Conservation (phyloP, 2,113 vertebrate genomes). For the Pterocles gutturalis region DNA sequence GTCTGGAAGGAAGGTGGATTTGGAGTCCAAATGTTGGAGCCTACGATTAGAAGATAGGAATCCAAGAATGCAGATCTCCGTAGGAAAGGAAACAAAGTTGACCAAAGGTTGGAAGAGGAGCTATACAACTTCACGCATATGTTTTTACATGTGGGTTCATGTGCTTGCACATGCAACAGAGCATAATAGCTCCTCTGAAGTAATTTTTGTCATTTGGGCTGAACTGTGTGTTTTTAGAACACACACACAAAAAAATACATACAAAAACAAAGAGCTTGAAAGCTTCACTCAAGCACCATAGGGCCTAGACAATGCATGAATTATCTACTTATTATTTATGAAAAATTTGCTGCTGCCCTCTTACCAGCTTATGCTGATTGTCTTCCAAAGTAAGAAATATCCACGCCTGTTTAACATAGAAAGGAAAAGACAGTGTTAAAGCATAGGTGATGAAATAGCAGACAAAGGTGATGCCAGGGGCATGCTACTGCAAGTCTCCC, state of each 20-base stretch:
- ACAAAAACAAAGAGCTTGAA: not conserved
- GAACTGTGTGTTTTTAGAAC: not conserved
- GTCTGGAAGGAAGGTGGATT: not conserved
- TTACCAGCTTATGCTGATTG: not conserved
- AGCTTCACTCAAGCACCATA: not conserved
- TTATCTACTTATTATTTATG: not conserved
- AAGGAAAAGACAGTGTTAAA: not conserved
- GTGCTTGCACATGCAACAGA: not conserved
- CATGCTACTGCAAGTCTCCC: not conserved
- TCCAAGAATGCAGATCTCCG: not conserved
- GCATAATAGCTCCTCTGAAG: not conserved
- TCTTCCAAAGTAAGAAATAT: not conserved
- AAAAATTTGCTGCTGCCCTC: not conserved
- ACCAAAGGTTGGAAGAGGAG: not conserved
- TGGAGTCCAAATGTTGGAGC: not conserved
- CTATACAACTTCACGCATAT: not conserved
- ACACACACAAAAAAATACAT: not conserved
- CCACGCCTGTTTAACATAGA: not conserved
- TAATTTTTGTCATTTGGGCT: not conserved
- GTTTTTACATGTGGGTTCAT: not conserved
- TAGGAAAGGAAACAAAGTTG: not conserved
- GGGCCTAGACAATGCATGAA: not conserved
- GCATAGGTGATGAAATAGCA: not conserved
- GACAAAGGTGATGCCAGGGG: constrained; percentile 24
- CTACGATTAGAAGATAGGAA: not conserved